Conservation (phyloP, 2,113 vertebrate genomes). For the Bufo gargarizans region DNA sequence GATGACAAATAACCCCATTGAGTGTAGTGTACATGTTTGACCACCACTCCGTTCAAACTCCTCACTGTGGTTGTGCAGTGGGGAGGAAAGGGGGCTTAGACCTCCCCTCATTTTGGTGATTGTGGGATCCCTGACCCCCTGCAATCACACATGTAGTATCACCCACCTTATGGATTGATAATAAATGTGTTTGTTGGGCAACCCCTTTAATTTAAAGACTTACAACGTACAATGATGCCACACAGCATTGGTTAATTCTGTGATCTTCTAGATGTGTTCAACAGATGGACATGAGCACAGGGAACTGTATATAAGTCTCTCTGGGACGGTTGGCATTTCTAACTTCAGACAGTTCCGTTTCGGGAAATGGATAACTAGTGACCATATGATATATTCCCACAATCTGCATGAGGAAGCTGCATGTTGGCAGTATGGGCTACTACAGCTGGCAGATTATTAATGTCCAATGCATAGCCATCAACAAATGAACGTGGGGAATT, state of each 20-base stretch:
- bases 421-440: not conserved
- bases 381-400: not conserved
- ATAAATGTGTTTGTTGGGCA: too few relatives aligned
- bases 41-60: too few relatives aligned
- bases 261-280: not conserved
- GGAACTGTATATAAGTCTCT: not conserved
- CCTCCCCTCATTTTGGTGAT: too few relatives aligned
- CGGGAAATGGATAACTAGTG: not conserved
- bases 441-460: not conserved
- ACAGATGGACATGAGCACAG: too few relatives aligned
- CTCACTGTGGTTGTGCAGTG: too few relatives aligned
- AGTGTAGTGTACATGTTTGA: too few relatives aligned
- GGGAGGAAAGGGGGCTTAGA: too few relatives aligned
- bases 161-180: too few relatives aligned
- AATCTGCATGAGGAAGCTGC: not conserved
- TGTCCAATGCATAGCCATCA: not conserved
- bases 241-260: not conserved
- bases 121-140: too few relatives aligned
- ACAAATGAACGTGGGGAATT: not conserved
- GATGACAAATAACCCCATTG: too few relatives aligned
- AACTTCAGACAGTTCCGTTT: not conserved
- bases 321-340: not conserved
- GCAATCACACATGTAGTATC: too few relatives aligned
- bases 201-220: not conserved
- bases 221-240: not conserved